Conservation (phyloP, 2,888 invertebrate genomes). For the Pegoplata infirma region DNA sequence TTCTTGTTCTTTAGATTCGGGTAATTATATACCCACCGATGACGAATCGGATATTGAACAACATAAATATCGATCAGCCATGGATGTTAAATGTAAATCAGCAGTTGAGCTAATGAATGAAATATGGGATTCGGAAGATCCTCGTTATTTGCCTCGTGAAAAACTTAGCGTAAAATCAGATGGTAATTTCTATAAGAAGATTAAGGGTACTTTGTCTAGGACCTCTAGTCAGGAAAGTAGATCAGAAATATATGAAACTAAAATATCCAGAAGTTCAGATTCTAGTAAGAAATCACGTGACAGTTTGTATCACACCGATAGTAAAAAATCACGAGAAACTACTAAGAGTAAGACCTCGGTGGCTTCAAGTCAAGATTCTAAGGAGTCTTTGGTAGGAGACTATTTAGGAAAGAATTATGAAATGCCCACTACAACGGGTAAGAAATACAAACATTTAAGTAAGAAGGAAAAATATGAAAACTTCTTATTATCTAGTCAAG, state of each 20-base stretch:
- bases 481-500: slow-evolving; percentile 82
- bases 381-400: slow-evolving; percentile 80
- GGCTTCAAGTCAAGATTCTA: slow-evolving; percentile 83
- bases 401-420: slow-evolving; percentile 79
- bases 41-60: slow-evolving; percentile 82
- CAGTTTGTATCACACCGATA: slow-evolving; percentile 83
- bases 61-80: slow-evolving; percentile 81
- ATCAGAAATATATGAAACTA: slow-evolving; percentile 84
- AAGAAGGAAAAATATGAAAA: slow-evolving; percentile 79
- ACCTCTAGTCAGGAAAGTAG: slow-evolving; percentile 86
- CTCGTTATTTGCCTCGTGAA: slow-evolving; percentile 85
- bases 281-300: slow-evolving; percentile 83
- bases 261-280: slow-evolving; percentile 83
- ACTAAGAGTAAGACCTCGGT: slow-evolving; percentile 82
- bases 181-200: slow-evolving; percentile 85
- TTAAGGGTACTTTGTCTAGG: slow-evolving; percentile 82
- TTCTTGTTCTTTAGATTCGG: slow-evolving; percentile 87
- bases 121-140: slow-evolving; percentile 88
- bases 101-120: slow-evolving; percentile 85
- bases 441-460: slow-evolving; percentile 74
- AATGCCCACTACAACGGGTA: slow-evolving; percentile 78
- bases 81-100: slow-evolving; percentile 83
- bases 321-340: slow-evolving; percentile 83
- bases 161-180: slow-evolving; percentile 86
- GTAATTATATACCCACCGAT: slow-evolving; percentile 87